Percentiles rank a stretch among this genome's conserved stretches.
phyloP scores from a whole-genome alignment of 2,888 invertebrate genomes.

The Pristionchus japonicus region DNA sequence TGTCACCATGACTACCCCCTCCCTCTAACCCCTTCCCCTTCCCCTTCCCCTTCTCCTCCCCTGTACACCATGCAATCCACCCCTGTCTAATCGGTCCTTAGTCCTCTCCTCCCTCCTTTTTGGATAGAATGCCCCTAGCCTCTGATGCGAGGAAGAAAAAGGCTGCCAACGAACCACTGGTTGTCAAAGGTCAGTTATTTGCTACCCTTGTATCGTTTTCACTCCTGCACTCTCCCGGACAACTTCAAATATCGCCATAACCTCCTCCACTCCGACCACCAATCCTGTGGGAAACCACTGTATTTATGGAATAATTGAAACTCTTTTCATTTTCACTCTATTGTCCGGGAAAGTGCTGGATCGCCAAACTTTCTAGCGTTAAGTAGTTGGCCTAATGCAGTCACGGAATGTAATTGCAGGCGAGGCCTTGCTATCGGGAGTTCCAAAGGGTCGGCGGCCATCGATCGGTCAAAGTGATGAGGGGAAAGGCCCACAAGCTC shows the following conservation, averaged over 20 bases:
- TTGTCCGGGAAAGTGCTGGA: too few relatives aligned
- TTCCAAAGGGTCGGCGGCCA: not conserved
- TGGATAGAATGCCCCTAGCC: conserved; percentile 7
- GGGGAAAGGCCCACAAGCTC: not conserved
- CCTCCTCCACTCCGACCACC: too few relatives aligned
- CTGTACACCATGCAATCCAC: not conserved
- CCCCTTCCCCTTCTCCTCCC: not conserved
- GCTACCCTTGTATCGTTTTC: too few relatives aligned
- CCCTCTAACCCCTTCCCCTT: not conserved
- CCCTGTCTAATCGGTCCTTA: not conserved
- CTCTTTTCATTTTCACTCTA: too few relatives aligned
- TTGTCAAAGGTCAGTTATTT: conserved; percentile 31
- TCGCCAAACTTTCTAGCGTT: too few relatives aligned
- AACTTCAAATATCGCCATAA: too few relatives aligned
- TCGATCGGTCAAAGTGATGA: conserved; percentile 30
- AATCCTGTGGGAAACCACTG: too few relatives aligned
- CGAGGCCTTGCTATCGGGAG: not conserved
- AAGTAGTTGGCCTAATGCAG: too few relatives aligned
- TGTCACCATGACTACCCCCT: conserved; percentile 36
- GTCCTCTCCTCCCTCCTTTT: not conserved
- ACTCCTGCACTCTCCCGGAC: too few relatives aligned
- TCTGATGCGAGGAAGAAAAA: conserved; percentile 7
- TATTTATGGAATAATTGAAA: too few relatives aligned
- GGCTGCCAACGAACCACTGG: not conserved
- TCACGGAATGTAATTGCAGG: not conserved